Base-by-base conservation (phyloP, 2,797 vertebrate genomes). In the Mareca penelope region DNA sequence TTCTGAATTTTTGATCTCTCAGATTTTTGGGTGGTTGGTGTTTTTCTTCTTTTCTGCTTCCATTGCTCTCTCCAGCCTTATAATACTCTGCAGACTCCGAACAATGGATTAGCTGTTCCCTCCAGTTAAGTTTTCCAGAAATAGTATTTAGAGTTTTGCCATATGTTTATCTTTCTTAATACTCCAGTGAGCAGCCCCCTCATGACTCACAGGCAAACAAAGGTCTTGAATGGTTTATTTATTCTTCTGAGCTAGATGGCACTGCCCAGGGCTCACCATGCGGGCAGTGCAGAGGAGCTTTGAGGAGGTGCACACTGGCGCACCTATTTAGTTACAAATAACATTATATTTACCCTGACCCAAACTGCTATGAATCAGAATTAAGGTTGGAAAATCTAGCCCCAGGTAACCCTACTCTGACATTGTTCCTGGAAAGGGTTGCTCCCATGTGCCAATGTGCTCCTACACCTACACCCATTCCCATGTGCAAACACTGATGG, bases 151-250 rank as follows among this genome's bases (percentile, higher is more conserved):
- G 96, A 96, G 95, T 88, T 95, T 95, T 97, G 96, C 97, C 96
- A 92, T 95, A 95, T 98, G 97, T 98, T 98, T 97, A 96, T 96
- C 96, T 97, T 98, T 97, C 96, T 97, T 97, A 97, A 97, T 97
- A 96, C 94, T 97, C 95, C 91, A 96, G 85, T 96, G 97, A 97
- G 96, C 88, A 96, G 91, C 97, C 93, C 97, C 95, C 94, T 86
- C 75, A 95, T 98, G 90, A 98, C 97, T 98, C 97, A 97, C 64
- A 2, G 75, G 87, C 85, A 94, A 94, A 95, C 93, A 97, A 97
- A 96, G 93, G 87, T 86, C 81, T 83, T 96, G 81, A 97, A 95
- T 91, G 67, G 93, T 69, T 96, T 97, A 92, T 97, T 98, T 97
- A 96, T 97, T 95, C 94, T 96, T 94, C 95, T 88, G 94, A 95